These are phyloP conservation scores for Callionymus lyra DNA, from an alignment of 2,113 vertebrate species.

Conservation along the genomic window DNA sequence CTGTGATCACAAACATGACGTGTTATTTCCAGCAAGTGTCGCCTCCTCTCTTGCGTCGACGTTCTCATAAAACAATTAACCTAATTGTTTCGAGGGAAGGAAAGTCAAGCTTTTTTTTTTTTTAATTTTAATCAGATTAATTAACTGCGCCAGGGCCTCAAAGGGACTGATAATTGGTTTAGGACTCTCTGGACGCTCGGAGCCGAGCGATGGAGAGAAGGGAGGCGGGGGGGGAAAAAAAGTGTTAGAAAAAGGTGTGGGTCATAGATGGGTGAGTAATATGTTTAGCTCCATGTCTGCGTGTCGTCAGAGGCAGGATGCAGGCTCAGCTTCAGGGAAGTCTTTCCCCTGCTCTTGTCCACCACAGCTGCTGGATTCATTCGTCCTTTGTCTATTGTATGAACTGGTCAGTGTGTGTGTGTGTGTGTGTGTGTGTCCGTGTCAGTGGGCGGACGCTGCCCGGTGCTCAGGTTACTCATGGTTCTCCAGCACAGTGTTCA, in stretches of 20 bases:
- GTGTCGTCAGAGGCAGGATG: conserved; percentile 38
- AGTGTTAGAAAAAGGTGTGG: neutral
- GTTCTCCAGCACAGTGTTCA: conserved; percentile 45
- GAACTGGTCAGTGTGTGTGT: conserved; percentile 15
- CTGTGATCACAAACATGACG: no score
- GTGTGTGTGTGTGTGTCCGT: conserved; percentile 20
- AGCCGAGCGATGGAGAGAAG: conserved; percentile 1
- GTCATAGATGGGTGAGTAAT: conserved; percentile 4
- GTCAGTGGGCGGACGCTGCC: conserved; percentile 33
- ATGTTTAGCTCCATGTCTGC: conserved; percentile 22
- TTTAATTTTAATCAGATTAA: conserved; percentile 24
- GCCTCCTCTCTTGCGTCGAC: conserved; percentile 2
- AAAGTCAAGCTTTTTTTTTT: conserved; percentile 6
- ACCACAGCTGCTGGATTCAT: conserved; percentile 55
- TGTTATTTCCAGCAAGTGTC: neutral
- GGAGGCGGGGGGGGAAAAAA: neutral
- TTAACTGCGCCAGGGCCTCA: conserved; percentile 10
- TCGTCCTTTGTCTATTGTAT: conserved; percentile 61
- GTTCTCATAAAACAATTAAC: neutral
- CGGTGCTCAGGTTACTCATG: conserved; percentile 54
- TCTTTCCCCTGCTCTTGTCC: conserved; percentile 41
- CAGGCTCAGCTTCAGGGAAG: conserved; percentile 35
- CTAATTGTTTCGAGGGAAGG: conserved; percentile 1
- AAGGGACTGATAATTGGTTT: conserved; percentile 14
- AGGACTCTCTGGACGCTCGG: neutral